A percentile compares a stretch with the other conserved stretches of the same genome.
phyloP scores from a whole-genome alignment of 2,113 vertebrate species.

The Manacus vitellinus region DNA sequence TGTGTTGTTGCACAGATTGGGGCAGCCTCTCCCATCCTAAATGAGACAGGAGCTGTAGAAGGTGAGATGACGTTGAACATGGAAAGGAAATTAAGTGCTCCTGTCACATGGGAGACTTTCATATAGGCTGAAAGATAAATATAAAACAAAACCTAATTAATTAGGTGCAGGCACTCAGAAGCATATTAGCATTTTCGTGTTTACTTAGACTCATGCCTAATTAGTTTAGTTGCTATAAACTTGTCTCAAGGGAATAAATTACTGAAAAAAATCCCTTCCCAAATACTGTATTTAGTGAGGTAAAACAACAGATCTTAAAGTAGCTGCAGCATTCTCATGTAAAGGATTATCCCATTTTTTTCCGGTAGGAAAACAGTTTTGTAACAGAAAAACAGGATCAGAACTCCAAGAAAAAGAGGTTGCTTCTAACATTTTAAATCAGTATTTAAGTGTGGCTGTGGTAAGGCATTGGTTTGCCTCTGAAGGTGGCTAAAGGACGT shows the following conservation, averaged over 20 bases:
- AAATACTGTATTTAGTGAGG: not conserved
- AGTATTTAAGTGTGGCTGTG: not conserved
- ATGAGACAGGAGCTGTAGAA: conserved; percentile 85
- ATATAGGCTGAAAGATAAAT: not conserved
- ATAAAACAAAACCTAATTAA: not conserved
- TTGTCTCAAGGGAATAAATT: conserved; percentile 7
- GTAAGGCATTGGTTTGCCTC: not conserved
- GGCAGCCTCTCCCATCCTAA: conserved; percentile 81
- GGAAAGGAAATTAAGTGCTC: not conserved
- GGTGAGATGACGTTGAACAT: conserved; percentile 70
- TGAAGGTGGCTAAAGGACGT: not conserved
- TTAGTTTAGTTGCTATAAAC: conserved; percentile 15
- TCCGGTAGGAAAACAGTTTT: not conserved
- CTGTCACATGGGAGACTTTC: not conserved
- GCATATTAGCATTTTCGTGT: conserved; percentile 15
- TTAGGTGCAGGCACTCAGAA: not conserved
- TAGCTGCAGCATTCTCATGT: not conserved
- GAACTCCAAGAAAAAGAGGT: not conserved
- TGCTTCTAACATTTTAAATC: not conserved
- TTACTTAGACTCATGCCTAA: conserved; percentile 17
- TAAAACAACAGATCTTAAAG: not conserved
- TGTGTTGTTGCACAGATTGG: conserved; percentile 77
- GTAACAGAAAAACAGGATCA: not conserved
- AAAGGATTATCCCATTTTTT: not conserved
- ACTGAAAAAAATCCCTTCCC: not conserved